Evolutionary conservation across 2,888 invertebrate species (phyloP), one percentile per base, ranked within the genome.

Genomic region (Eucriotettix oculatus): DNA sequence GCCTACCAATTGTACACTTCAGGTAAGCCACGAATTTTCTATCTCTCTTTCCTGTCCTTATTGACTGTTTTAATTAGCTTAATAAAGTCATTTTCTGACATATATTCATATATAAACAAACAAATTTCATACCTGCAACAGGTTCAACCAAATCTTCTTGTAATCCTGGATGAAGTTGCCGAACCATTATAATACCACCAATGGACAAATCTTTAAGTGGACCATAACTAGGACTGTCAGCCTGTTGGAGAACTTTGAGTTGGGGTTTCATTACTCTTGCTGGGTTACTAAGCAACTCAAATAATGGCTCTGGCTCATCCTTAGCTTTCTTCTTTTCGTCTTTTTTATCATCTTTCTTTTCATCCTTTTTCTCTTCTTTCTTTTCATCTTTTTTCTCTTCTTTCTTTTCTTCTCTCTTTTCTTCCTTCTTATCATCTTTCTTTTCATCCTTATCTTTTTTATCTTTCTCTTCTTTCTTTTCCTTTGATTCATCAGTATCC

Each of bases 151-250:
- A 79, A 62, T 86, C 84, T 71, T 95, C 92, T 60, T 87, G 86
- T 64, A 77, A 76, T 0, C 81, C 83, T 10, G 88, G 85, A 60
- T 89, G 89, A 61, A 83, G 79, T 71, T 96, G 93, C 68, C 87
- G 85, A 68, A 98, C 82, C 83, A 99, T 89, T 56, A 99, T 87
- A 68, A 99, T 94, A 16, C 99, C 99, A 40, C 99, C 99, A 69
- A 93, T 93, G 29, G 86, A 82, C 12, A 94, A 81, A 68, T 97
- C 94, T 72, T 99, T 99, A 64, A 98, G 76, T 0, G 97, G 87
- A 42, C 78, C 78, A 71, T 91, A 98, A 10, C 82, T 83, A 59
- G 86, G 83, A 43, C 86, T 87, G 42, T 96, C 95, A 52, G 86
- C 83, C 65, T 94, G 75, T 58, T 85, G 80, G 56, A 97, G 78